Evolutionary conservation across 2,888 invertebrate species (phyloP), one percentile per base, ranked within the genome.

Genomic region (Xiphydria camelus): DNA sequence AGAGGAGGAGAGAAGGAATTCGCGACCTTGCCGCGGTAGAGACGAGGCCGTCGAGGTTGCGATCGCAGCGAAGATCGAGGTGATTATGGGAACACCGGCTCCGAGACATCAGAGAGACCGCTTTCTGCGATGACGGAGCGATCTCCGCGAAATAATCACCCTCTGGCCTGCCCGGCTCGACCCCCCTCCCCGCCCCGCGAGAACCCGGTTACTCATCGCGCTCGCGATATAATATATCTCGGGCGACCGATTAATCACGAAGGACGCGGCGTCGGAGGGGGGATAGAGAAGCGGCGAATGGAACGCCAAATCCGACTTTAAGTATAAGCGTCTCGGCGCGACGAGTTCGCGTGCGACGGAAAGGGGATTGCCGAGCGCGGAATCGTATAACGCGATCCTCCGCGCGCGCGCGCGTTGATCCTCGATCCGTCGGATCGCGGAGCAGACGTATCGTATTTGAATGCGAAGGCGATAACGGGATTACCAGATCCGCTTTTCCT

Each of bases 111-210:
- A 68, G 64, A 66, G 56, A 48, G 47, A 66, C 66, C 68, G 66
- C 64, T 61, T 62, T 59, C 51, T 55, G 62, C 68, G 66, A 67
- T 70, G 68, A 66, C 68, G 66, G 68, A 62, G 68, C 68, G 66
- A 64, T 68, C 65, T 55, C 53, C 57, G 66, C 68, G 51, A 67
- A 66, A 67, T 67, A 69, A 68, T 66, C 68, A 61, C 61, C 62
- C 61, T 55, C n/a, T n/a, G n/a, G n/a, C n/a, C n/a, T n/a, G n/a
- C n/a, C n/a, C n/a, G n/a, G n/a, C n/a, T n/a, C n/a, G n/a, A n/a
- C n/a, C n/a, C n/a, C n/a, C n/a, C n/a, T n/a, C n/a, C 60, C 59
- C 54, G 57, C 51, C 57, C 54, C 46, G 51, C 48, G 26, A 1
- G 10, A 1, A 26, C 12, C 26, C 7, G 26, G 26, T 26, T 14